A percentile compares a stretch with the other conserved stretches of the same genome.
Evolutionary conservation across 2,797 vertebrate species (phyloP).

Genomic region (Cossypha niveicapilla): DNA sequence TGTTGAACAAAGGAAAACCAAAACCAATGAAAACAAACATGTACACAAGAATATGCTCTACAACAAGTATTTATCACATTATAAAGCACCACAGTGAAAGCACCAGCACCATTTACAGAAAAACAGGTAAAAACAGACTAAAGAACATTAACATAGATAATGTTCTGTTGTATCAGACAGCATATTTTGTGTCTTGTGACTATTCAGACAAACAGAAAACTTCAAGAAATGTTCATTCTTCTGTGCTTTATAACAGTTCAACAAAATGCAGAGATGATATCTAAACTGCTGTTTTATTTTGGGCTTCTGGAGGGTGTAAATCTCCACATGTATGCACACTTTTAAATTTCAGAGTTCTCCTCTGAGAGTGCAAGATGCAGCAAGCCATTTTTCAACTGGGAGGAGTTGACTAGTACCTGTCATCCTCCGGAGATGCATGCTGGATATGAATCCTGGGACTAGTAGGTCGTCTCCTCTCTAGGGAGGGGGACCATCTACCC

Average conservation of each 20-base stretch:
- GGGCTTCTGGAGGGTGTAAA: not conserved
- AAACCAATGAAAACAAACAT: not conserved
- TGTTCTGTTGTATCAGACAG: not conserved
- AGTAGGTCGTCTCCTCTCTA: conserved; percentile 92
- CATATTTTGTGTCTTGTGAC: not conserved
- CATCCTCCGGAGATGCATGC: conserved; percentile 95
- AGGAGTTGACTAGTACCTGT: conserved; percentile 88
- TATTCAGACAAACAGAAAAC: not conserved
- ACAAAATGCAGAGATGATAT: not conserved
- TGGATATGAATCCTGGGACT: conserved; percentile 99
- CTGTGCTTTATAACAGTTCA: conserved; percentile 47
- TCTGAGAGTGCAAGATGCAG: conserved; percentile 49
- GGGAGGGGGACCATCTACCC: conserved; percentile 87
- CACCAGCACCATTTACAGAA: not conserved
- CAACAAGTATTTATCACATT: not conserved
- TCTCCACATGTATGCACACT: not conserved
- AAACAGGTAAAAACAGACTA: not conserved
- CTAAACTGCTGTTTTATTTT: not conserved
- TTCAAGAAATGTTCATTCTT: not conserved
- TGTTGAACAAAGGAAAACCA: not conserved
- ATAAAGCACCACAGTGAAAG: conserved; percentile 55
- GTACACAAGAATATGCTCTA: not conserved
- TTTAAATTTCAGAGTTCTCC: not conserved
- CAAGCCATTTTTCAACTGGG: conserved; percentile 64
- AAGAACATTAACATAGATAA: not conserved